Evolutionary conservation across 2,113 vertebrate species (phyloP), one percentile per base, ranked within the genome.

Genomic region (Uria aalge): DNA sequence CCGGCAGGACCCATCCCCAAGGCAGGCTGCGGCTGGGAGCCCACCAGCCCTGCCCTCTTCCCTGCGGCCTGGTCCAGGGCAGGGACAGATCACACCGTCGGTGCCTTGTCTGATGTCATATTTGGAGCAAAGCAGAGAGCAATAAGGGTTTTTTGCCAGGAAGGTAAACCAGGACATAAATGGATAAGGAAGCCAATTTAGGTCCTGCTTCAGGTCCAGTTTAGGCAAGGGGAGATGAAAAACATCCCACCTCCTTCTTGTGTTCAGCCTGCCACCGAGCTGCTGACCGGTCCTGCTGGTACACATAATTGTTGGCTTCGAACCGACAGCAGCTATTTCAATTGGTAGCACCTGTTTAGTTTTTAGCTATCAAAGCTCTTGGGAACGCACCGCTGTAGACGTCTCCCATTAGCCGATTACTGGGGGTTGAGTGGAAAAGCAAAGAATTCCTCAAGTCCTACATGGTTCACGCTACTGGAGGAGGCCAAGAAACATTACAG

Each of bases 51-150:
- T 4, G 1, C 64, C 50, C 11, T 0, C 27, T 19, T 29, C 23
- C 20, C 20, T 0, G 0, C 34, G 29, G 15, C 0, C 0, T 0
- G 12, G 5, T 16, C 40, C 79, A 74, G 71, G 56, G 50, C 29
- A 32, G 16, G 13, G 34, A 29, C 24, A 56, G 12, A 43, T 45
- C 69, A 27, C 18, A 6, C 0, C 3, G 62, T 1, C 29, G 18
- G 27, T 22, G 45, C 30, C 6, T 15, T 3, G 0, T 11, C 5
- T 7, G 23, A n/a, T 0, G 0, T 9, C 12, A 1, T 8, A 2
- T 30, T 60, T 6, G 15, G 21, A 32, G 9, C 72, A 57, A 48
- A 80, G n/a, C 52, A 62, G 56, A 56, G 12, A 76, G 67, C 38
- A 43, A 7, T 1, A 12, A 8, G 38, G 11, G 32, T 11, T 4